These are phyloP conservation scores for Monochamus saltuarius DNA, from an alignment of 1,140 invertebrate genomes.

Conservation along the genomic window DNA sequence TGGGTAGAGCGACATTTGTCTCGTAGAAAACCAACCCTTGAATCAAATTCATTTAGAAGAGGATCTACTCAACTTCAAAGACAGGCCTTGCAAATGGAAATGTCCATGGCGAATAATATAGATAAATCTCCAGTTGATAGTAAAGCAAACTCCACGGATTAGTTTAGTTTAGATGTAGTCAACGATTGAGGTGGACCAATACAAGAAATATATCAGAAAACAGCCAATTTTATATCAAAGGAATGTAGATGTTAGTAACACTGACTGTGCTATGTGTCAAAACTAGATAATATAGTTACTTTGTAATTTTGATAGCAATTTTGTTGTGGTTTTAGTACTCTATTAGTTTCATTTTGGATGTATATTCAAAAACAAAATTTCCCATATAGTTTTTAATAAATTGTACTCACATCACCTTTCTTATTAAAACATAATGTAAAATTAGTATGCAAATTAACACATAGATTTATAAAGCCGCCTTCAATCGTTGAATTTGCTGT, in stretches of 20 bases:
- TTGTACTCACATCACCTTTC: too few relatives aligned
- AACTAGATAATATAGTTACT: not conserved
- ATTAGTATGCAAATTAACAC: too few relatives aligned
- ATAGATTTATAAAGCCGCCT: too few relatives aligned
- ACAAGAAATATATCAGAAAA: not conserved
- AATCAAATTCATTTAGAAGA: constrained; percentile 32
- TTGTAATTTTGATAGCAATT: too few relatives aligned
- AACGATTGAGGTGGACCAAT: constrained; percentile 1
- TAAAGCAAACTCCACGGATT: not conserved
- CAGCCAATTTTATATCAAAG: constrained; percentile 8
- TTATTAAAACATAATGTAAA: too few relatives aligned
- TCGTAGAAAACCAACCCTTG: constrained; percentile 62
- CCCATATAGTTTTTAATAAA: too few relatives aligned
- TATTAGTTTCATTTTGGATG: too few relatives aligned
- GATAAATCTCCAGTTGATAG: constrained; percentile 5
- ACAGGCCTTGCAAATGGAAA: constrained; percentile 35
- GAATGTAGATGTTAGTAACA: not conserved
- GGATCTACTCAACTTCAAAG: constrained; percentile 28
- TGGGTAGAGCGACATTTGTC: constrained; percentile 81
- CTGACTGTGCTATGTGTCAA: not conserved
- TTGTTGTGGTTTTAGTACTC: too few relatives aligned
- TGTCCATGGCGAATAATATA: constrained; percentile 25
- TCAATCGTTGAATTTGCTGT: too few relatives aligned
- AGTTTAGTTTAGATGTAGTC: not conserved
- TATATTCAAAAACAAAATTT: too few relatives aligned